A percentile compares a stretch with the other conserved stretches of the same genome.
These are phyloP conservation scores for Tragelaphus oryx DNA, from an alignment of 2,797 vertebrate species.

Conservation along the genomic window DNA sequence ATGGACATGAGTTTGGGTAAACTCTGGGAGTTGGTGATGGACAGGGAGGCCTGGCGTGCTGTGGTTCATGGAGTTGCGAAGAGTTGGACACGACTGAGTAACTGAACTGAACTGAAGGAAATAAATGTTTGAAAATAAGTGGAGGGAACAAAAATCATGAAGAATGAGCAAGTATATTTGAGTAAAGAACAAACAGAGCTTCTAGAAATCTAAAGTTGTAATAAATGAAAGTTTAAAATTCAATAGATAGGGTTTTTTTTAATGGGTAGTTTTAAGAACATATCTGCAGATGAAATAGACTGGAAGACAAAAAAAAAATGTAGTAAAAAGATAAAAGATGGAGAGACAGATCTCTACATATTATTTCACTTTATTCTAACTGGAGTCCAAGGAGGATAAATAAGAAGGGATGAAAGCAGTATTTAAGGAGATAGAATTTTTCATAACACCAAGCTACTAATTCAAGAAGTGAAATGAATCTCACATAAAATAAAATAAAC, in stretches of 20 bases:
- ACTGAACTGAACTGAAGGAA: not conserved
- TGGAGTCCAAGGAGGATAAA: not conserved
- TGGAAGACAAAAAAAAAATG: not conserved
- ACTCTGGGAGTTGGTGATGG: no score
- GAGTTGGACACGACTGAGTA: no score
- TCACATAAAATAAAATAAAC: not conserved
- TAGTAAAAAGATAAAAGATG: not conserved
- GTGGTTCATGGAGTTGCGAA: accelerated
- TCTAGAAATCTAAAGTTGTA: not conserved
- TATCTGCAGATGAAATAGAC: not conserved
- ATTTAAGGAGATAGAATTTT: not conserved
- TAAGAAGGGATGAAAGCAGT: not conserved
- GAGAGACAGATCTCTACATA: not conserved
- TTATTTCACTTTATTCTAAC: not conserved
- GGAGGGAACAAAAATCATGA: not conserved
- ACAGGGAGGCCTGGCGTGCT: no score
- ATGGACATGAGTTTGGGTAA: no score
- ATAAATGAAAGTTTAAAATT: not conserved
- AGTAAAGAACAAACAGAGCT: not conserved
- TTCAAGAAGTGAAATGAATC: not conserved
- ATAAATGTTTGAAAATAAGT: not conserved
- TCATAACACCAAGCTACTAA: not conserved
- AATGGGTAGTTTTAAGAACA: not conserved
- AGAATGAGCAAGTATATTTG: not conserved
- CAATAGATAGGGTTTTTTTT: not conserved